Percentiles rank a stretch among this genome's conserved stretches.
Evolutionary conservation across 2,113 vertebrate species (phyloP).

Genomic region (Poeciliopsis occidentalis): DNA sequence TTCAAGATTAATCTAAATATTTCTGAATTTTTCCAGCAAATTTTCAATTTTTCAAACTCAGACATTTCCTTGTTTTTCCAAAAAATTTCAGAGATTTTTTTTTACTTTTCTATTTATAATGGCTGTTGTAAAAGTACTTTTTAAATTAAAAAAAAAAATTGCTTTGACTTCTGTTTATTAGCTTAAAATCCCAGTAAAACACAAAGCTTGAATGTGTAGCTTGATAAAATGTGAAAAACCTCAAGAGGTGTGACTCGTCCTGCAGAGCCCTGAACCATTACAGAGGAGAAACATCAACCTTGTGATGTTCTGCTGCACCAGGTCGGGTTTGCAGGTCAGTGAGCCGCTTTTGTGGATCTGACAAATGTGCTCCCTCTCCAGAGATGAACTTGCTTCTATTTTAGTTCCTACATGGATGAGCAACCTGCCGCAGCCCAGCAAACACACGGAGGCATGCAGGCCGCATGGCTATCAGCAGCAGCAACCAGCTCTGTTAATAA

Average conservation of each 20-base stretch:
- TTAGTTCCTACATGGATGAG: neutral
- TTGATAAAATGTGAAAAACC: neutral
- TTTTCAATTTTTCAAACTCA: too few species aligned
- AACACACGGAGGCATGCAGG: too few species aligned
- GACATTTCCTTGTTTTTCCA: too few species aligned
- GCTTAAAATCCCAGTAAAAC: neutral
- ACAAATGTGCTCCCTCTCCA: neutral
- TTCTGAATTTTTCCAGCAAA: too few species aligned
- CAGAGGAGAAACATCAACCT: neutral
- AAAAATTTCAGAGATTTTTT: too few species aligned
- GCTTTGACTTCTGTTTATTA: neutral
- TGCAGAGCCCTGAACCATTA: neutral
- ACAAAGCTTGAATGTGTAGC: neutral
- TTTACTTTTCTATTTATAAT: too few species aligned
- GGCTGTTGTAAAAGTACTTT: too few species aligned
- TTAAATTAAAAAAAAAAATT: too few species aligned
- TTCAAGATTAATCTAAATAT: too few species aligned
- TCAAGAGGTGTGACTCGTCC: neutral
- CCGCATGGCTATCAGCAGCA: too few species aligned
- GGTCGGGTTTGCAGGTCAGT: neutral
- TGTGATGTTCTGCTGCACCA: neutral
- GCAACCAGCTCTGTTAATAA: too few species aligned
- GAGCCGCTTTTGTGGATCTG: neutral
- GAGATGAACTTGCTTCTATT: neutral
- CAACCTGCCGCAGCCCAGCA: neutral